Base-by-base conservation (phyloP, 2,113 vertebrate species). In the Micromys minutus region DNA sequence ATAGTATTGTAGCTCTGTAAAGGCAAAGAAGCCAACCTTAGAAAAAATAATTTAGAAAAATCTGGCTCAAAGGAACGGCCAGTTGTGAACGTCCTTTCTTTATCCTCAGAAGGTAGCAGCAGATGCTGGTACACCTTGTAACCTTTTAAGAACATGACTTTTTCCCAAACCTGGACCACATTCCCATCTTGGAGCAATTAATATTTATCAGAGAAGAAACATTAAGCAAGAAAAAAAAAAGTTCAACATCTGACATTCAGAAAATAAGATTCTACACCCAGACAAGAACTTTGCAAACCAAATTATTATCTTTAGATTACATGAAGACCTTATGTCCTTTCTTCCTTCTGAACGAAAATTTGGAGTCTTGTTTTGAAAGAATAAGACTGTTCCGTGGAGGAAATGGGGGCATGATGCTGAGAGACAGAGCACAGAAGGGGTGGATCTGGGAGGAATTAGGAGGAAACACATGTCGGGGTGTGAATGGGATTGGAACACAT, bases 201-300 rank as follows among this genome's bases (percentile, higher is more conserved):
- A 75, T 36, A 79, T 95, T 87, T 63, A 85, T 52, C 77, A 75
- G 1, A 83, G 11, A 84, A 96, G 63, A 95, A 59, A 19, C 65
- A n/a, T 52, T 76, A 90, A 65, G 24, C 59, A 95, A 26, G 36
- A 61, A 5, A 92, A 42, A 87, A 93, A 96, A 94, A 92, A 88
- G 88, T 71, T 79, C 67, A 77, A 55, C 88, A 47, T 95, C 74
- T 93, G 67, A 91, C n/a, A 95, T 76, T 90, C 52, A 90, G 63
- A 88, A 90, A 91, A 65, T 45, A 63, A 83, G 57, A 88, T 26
- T 90, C 69, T 90, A 9, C 13, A 76, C 17, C 34, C 75, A 81
- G 83, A 50, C 36, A 89, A 92, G 21, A 96, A 16, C 42, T 85
- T 76, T 88, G 17, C 36, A 89, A 93, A 94, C 95, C 39, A 94